Evolutionary conservation across 2,888 invertebrate species (phyloP), one percentile per base, ranked within the genome.

Genomic region (Ophioninae sp.): DNA sequence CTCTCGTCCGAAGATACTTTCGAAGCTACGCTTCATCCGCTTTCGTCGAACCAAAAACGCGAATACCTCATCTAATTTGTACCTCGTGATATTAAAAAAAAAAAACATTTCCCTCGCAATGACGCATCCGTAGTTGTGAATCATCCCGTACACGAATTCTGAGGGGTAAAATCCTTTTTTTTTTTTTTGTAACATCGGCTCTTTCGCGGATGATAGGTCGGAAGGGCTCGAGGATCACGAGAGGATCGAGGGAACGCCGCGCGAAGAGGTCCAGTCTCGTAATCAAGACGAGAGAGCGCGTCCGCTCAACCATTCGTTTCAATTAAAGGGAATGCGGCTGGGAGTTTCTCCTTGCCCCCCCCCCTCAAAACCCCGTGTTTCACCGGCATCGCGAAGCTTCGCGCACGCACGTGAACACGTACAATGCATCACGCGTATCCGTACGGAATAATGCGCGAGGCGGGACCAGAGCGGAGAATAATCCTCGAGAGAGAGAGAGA

Each of bases 301-400:
- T 83, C 75, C 83, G 79, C 68, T 68, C 81, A 83, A 85, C 83
- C 81, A 83, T 85, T 83, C 81, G 81, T 85, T 85, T 85, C 83
- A 85, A 85, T 85, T 85, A 83, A 85, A 85, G 70, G 75, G 69
- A 82, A 84, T 68, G 44, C 44, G 67, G 74, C 74, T 30, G 30
- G 30, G 74, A 78, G 72, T 69, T 83, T 57, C 56, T 76, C 70
- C 62, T 59, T 67, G 67, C 77, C 73, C 62, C 56, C 70, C 67
- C 70, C 77, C 73, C 30, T 3, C 30, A n/a, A n/a, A n/a, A n/a
- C 30, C 62, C 56, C 65, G 81, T 68, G 81, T 81, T 76, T 69
- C 77, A 74, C 30, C 3, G 44, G 8, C 44, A 10, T 44, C 44
- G 7, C 10, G 30, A 44, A 56, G 57, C 56, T 64, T 50, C 50